phyloP scores from a whole-genome alignment of 1,140 invertebrate genomes.

The Steinernema khuongi region DNA sequence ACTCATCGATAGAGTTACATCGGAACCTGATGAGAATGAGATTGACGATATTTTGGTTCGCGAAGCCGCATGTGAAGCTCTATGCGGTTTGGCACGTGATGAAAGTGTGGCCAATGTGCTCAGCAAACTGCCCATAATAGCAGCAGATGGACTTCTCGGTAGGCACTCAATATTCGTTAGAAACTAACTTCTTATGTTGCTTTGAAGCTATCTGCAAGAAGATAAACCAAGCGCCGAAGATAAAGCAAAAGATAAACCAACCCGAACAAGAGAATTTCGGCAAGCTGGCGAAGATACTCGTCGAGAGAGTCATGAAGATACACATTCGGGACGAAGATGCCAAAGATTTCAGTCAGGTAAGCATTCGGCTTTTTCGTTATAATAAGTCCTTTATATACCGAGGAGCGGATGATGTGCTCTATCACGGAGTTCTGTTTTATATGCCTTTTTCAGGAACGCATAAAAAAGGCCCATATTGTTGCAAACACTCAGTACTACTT shows the following conservation, averaged over 20 bases:
- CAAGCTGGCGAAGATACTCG: conserved; percentile 81
- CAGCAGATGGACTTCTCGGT: conserved; percentile 83
- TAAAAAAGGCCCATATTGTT: conserved; percentile 6
- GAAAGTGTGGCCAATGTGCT: conserved; percentile 89
- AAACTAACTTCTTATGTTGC: neutral
- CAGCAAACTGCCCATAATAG: conserved; percentile 87
- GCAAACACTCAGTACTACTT: neutral
- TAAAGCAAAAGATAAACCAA: neutral
- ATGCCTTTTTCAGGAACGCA: neutral
- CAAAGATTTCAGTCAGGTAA: neutral
- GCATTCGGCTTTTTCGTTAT: neutral
- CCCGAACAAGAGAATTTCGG: conserved; percentile 90
- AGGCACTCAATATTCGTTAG: conserved; percentile 46
- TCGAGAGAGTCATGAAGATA: conserved; percentile 75
- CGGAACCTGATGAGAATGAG: conserved; percentile 90
- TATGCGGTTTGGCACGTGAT: conserved; percentile 82
- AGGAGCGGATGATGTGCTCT: too few species aligned
- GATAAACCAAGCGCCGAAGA: conserved; percentile 8
- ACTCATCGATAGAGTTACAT: conserved; percentile 72
- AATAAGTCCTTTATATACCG: conserved; percentile 34
- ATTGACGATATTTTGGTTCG: conserved; percentile 74
- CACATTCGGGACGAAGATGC: conserved; percentile 66
- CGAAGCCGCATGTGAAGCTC: conserved; percentile 69
- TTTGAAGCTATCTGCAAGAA: neutral
- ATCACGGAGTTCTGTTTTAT: conserved; percentile 18